Base-by-base conservation (phyloP, 2,797 vertebrate genomes). In the Acrossocheilus fasciatus region DNA sequence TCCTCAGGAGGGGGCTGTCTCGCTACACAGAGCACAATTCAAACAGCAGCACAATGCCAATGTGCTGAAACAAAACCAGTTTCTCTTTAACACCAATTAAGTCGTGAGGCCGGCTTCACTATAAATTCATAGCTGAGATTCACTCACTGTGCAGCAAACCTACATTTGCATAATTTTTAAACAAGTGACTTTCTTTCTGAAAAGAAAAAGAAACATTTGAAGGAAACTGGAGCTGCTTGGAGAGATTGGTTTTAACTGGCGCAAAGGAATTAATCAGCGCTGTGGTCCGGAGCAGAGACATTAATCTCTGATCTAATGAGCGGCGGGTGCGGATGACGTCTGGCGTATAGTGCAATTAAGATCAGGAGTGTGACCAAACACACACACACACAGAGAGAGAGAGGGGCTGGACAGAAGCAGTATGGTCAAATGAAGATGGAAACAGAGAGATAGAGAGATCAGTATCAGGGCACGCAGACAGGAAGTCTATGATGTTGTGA, bases 401-500 rank as follows among this genome's bases (percentile, higher is more conserved):
- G 88, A 91, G 91, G 91, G 91, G 87, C 91, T 87, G 70, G 36
- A 91, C 62, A 81, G 70, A 91, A 91, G 80, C 12, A 12, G 62
- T 45, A 72, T 45, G 62, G 66, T 39, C 36, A 80, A 70, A 77
- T 70, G 17, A 68, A 83, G 74, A 82, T 83, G 90, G 89, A 89
- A 86, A 92, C 87, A 73, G 39, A 93, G 62, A 75, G 83, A 91
- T 91, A 94, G 92, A 62, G 86, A 92, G 95, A 96, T 96, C 11
- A 92, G 87, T 93, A 96, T 96, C 95, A 57, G 87, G 76, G 81
- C 23, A 83, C 89, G 92, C 93, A 96, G 95, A 94, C 94, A 96
- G 95, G 95, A 95, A 95, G 94, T 92, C 91, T 94, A 90, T 95
- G 95, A 95, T 96, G 95, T 93, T 89, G 93, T 95, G 94, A 95